Evolutionary conservation across 1,140 invertebrate genomes (phyloP).

Genomic region (Drosophila jambulina): DNA sequence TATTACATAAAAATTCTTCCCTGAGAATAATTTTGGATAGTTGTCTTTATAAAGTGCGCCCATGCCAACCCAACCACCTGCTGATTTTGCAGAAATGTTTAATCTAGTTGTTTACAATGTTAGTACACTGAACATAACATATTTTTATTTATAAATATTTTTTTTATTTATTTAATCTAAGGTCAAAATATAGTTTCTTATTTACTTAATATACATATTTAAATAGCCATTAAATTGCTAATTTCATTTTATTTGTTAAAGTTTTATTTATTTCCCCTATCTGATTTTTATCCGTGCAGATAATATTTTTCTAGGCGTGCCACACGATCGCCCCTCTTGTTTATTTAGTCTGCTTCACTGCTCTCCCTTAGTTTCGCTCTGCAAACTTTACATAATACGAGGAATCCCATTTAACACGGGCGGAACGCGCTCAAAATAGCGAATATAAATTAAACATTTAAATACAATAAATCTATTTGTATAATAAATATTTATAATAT

Average conservation of each 20-base stretch:
- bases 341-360: background rate
- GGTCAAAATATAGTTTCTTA: fast-evolving
- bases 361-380: conserved; percentile 13
- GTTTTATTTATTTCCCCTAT: too few relatives aligned
- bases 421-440: background rate
- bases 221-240: fast-evolving
- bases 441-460: background rate
- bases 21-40: background rate
- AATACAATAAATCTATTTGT: background rate
- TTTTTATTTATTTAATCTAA: too few relatives aligned
- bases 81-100: conserved; percentile 8
- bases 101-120: conserved; percentile 12
- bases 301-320: conserved; percentile 20
- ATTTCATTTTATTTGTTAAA: background rate
- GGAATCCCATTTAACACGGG: background rate
- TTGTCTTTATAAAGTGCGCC: background rate
- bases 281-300: conserved; percentile 18
- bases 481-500: too few relatives aligned
- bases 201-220: background rate
- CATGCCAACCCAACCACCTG: background rate
- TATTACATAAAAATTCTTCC: background rate
- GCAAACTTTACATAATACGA: conserved; percentile 5
- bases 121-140: background rate
- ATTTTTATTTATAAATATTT: background rate
- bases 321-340: conserved; percentile 10